Base-by-base conservation (phyloP, 1,140 invertebrate genomes). In the Papilio xuthus region DNA sequence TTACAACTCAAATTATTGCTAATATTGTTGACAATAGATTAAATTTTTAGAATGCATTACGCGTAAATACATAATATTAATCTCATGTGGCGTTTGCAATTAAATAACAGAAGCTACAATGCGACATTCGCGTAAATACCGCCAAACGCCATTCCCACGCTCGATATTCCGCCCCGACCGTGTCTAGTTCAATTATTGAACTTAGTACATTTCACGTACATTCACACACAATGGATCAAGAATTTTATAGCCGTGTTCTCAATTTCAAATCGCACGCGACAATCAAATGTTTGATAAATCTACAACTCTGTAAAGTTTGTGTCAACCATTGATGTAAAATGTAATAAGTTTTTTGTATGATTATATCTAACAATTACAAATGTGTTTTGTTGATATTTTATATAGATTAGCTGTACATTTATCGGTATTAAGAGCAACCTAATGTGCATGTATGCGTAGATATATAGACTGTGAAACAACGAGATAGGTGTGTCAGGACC, bases 121-220 rank as follows among this genome's bases (percentile, higher is more conserved):
- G 72, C 78, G 79, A 72, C 78, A 79, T 79, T 72, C 75, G 67
- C 76, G 53, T 77, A 86, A 89, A 88, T 88, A 84, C 82, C 89
- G 83, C 73, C 82, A 28, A 73, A 50, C 44, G 75, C 80, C 79
- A 81, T 89, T 90, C 89, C 85, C 89, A 90, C 89, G 87, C 79
- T 84, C 81, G 81, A 77, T 77, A 85, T 88, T 87, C 82, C 85
- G 84, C 80, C 79, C 77, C 67, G 77, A 86, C 82, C 88, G 82
- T 89, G 88, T 90, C 86, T 90, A 88, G 86, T 90, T 88, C 88
- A 89, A 85, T 84, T 82, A 84, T 84, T 84, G 85, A 83, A 72
- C 79, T 60, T 60, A 60, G 23, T 60, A 60, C 20, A 60, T 60
- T 26, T 60, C 2, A 53, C 50, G 50, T 60, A 3, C 60, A 67